These are phyloP conservation scores for Regulus satrapa DNA, from an alignment of 2,113 vertebrate genomes.

Conservation along the genomic window DNA sequence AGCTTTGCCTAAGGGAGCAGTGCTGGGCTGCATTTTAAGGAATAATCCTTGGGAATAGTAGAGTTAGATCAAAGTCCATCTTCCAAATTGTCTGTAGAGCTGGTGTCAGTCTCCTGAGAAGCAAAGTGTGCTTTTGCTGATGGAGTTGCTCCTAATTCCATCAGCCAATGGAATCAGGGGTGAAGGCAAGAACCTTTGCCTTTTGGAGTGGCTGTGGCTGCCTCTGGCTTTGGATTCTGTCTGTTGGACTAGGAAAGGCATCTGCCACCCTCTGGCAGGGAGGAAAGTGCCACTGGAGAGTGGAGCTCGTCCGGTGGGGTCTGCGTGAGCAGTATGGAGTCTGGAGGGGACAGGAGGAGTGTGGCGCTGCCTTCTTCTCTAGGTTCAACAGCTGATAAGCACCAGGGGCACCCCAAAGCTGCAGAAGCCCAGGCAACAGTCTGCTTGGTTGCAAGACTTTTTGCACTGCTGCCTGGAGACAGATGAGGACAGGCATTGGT, in stretches of 20 bases:
- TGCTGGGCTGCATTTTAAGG: neutral
- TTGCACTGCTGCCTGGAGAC: neutral
- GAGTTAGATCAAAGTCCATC: neutral
- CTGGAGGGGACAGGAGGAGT: neutral
- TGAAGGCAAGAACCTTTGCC: neutral
- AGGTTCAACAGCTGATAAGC: neutral
- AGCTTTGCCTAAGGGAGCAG: neutral
- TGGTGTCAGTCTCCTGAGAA: neutral
- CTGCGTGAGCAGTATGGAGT: neutral
- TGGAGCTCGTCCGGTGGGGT: neutral
- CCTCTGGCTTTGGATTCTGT: neutral
- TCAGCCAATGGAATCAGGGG: neutral
- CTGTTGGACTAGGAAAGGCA: neutral
- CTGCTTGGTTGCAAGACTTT: neutral
- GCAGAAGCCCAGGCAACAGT: neutral
- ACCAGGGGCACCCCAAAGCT: neutral
- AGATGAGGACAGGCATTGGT: neutral
- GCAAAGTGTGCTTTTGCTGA: neutral
- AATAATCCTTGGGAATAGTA: neutral
- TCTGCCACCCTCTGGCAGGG: neutral
- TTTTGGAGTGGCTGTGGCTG: neutral
- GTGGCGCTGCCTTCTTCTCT: neutral
- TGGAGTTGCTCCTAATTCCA: neutral
- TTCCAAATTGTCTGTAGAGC: neutral
- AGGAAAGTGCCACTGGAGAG: neutral